phyloP scores from a whole-genome alignment of 2,888 invertebrate genomes.

The Euphydryas editha region DNA sequence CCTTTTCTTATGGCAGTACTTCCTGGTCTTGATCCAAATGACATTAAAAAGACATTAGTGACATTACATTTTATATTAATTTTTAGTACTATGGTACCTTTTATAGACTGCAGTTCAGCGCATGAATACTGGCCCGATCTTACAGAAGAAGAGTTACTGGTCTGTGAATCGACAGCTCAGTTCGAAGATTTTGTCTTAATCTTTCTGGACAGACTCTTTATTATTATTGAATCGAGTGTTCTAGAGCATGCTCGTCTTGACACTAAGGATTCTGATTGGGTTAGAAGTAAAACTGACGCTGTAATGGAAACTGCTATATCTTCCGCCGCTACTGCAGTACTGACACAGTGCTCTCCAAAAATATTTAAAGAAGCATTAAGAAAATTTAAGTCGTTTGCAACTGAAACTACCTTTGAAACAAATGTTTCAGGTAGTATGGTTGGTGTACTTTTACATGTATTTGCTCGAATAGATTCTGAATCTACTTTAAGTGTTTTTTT shows the following conservation, averaged over 20 bases:
- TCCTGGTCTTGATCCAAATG: constrained; percentile 96
- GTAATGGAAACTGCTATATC: constrained; percentile 88
- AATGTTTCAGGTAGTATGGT: constrained; percentile 92
- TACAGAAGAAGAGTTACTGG: constrained; percentile 89
- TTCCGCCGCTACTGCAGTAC: constrained; percentile 86
- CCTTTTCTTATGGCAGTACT: constrained; percentile 91
- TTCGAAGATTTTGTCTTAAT: constrained; percentile 95
- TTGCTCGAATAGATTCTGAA: constrained; percentile 86
- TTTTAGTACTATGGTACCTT: constrained; percentile 90
- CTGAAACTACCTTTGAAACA: constrained; percentile 90
- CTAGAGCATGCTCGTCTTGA: constrained; percentile 87
- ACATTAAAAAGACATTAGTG: constrained; percentile 88
- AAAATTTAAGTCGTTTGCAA: constrained; percentile 89
- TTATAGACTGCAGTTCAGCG: constrained; percentile 93
- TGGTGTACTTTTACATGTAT: constrained; percentile 87
- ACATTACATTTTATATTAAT: constrained; percentile 91
- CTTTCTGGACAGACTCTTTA: constrained; percentile 90
- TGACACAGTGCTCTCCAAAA: constrained; percentile 88
- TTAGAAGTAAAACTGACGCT: constrained; percentile 87
- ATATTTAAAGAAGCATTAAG: constrained; percentile 87
- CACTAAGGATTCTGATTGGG: constrained; percentile 81
- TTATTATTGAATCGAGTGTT: constrained; percentile 88
- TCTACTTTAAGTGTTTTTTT: constrained; percentile 88
- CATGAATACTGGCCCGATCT: constrained; percentile 86
- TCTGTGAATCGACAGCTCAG: constrained; percentile 92